Percentiles rank a stretch among this genome's conserved stretches.
Evolutionary conservation across 2,797 vertebrate species (phyloP).

Genomic region (Merluccius polli): DNA sequence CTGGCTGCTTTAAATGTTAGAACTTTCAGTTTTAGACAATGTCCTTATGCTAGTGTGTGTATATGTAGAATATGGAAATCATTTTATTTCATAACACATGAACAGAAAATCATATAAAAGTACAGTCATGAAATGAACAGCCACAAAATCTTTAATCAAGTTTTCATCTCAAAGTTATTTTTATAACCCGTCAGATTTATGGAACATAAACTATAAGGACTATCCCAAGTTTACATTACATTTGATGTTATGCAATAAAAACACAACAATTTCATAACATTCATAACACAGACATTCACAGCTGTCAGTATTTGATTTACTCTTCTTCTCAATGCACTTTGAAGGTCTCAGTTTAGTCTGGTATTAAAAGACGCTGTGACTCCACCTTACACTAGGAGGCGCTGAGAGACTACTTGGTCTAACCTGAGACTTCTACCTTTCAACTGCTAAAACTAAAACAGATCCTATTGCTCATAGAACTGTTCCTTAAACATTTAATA

Average conservation of each 20-base stretch:
- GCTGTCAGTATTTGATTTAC: slow-evolving; percentile 57
- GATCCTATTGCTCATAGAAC: neutral
- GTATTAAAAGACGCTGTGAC: slow-evolving; percentile 12
- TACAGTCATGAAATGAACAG: slow-evolving; percentile 74
- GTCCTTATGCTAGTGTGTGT: slow-evolving; percentile 54
- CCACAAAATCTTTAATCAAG: slow-evolving; percentile 68
- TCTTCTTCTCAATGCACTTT: slow-evolving; percentile 31
- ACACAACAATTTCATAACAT: slow-evolving; percentile 37
- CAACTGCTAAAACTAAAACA: neutral
- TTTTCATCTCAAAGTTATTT: slow-evolving; percentile 62
- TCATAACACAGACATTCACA: slow-evolving; percentile 59
- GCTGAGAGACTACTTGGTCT: slow-evolving; percentile 59
- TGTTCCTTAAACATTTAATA: neutral
- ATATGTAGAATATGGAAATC: slow-evolving; percentile 60
- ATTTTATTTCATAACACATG: slow-evolving; percentile 71
- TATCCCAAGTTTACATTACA: slow-evolving; percentile 49
- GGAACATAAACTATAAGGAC: slow-evolving; percentile 44
- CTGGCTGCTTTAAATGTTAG: neutral
- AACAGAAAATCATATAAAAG: slow-evolving; percentile 74
- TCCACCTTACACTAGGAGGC: slow-evolving; percentile 65
- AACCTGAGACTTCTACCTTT: slow-evolving; percentile 11
- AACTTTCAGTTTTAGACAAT: slow-evolving; percentile 11
- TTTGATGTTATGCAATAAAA: slow-evolving; percentile 61
- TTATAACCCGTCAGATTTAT: slow-evolving; percentile 53
- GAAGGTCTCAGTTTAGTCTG: slow-evolving; percentile 13